A percentile compares a stretch with the other conserved stretches of the same genome.
Conservation (phyloP, 2,113 vertebrate species). For the Spilogale gracilis region DNA sequence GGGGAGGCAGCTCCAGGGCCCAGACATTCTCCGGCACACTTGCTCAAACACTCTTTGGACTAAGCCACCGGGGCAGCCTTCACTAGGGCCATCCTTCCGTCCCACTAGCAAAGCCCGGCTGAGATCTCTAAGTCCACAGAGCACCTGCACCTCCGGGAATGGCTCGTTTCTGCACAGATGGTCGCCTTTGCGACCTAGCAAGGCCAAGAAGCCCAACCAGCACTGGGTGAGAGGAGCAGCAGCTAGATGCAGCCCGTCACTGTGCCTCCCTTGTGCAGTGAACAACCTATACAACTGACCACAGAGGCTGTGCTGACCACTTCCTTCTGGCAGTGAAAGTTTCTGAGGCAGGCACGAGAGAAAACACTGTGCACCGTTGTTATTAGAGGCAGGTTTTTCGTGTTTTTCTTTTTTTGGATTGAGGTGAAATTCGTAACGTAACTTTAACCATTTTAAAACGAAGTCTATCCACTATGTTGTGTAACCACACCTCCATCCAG, state of each 20-base stretch:
- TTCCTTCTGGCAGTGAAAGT: rapidly evolving
- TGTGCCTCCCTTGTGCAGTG: neutral
- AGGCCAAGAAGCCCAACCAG: neutral
- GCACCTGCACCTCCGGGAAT: rapidly evolving
- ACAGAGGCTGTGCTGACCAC: neutral
- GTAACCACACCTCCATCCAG: rapidly evolving
- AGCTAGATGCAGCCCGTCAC: rapidly evolving
- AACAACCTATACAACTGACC: neutral
- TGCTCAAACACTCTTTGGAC: neutral
- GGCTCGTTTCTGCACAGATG: rapidly evolving
- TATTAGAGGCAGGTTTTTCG: neutral
- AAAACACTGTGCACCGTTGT: rapidly evolving
- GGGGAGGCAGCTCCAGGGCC: rapidly evolving
- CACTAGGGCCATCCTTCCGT: neutral
- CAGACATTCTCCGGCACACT: rapidly evolving
- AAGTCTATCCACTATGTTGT: neutral
- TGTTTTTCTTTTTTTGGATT: neutral
- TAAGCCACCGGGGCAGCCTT: rapidly evolving
- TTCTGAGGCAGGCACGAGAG: rapidly evolving
- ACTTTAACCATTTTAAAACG: neutral
- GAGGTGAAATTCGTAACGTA: neutral
- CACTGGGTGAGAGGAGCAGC: no score
- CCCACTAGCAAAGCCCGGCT: rapidly evolving
- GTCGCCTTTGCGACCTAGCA: rapidly evolving
- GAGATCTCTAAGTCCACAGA: no score